Percentiles rank a stretch among this genome's conserved stretches.
phyloP scores from a whole-genome alignment of 2,797 vertebrate genomes.

The Tympanoctomys barrerae region DNA sequence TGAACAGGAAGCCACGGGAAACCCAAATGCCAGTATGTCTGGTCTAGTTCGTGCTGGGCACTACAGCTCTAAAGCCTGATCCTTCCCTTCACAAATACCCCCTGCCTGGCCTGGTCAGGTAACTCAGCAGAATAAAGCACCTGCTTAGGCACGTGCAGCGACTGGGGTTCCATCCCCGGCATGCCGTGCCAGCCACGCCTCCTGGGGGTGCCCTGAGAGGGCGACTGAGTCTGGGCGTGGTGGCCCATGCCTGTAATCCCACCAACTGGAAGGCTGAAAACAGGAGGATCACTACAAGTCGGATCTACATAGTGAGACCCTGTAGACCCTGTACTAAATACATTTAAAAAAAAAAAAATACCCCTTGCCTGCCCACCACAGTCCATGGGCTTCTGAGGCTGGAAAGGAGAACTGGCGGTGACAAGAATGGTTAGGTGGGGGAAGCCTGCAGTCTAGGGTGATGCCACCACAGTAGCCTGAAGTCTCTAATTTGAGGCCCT shows the following conservation, averaged over 20 bases:
- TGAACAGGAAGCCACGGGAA: constrained; percentile 60
- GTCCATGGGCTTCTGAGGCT: not conserved
- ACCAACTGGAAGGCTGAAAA: too few species aligned
- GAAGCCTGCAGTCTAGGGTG: not conserved
- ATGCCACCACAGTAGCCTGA: not conserved
- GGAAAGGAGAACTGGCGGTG: not conserved
- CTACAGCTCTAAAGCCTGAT: not conserved
- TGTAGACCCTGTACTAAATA: too few species aligned
- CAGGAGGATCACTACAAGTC: too few species aligned
- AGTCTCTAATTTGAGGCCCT: not conserved
- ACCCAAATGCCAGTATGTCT: constrained; percentile 46
- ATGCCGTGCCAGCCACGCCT: too few species aligned
- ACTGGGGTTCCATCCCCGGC: too few species aligned
- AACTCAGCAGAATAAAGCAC: too few species aligned
- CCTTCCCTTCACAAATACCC: constrained; percentile 56
- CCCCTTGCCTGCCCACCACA: not conserved
- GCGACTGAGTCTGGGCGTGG: too few species aligned
- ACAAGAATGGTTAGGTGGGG: not conserved
- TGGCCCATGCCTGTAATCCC: too few species aligned
- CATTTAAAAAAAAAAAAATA: not conserved
- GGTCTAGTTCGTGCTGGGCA: not conserved
- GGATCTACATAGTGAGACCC: too few species aligned
- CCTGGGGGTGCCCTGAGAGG: too few species aligned
- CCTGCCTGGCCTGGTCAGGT: not conserved
- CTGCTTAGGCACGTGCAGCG: too few species aligned